Evolutionary conservation across 2,797 vertebrate genomes (phyloP).

Genomic region (Acridotheres tristis): DNA sequence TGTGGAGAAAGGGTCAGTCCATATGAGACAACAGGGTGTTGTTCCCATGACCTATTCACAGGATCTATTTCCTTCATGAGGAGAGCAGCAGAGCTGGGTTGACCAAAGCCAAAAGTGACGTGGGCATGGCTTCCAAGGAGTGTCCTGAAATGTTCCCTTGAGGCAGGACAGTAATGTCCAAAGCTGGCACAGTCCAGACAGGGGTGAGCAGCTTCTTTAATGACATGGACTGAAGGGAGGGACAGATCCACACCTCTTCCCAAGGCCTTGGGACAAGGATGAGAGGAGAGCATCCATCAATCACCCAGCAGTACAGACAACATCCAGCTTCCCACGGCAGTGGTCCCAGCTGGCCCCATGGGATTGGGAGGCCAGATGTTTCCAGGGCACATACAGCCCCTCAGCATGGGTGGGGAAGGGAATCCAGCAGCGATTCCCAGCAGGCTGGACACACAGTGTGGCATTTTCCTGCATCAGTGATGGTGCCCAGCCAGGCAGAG

Average conservation of each 20-base stretch:
- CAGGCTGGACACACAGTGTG: neutral
- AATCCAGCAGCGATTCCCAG: neutral
- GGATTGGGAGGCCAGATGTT: neutral
- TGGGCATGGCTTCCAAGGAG: neutral
- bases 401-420: neutral
- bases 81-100: neutral
- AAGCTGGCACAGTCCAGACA: fast-evolving
- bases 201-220: neutral
- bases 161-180: neutral
- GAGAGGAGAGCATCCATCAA: neutral
- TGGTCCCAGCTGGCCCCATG: fast-evolving
- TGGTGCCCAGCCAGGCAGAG: neutral
- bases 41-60: neutral
- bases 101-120: neutral
- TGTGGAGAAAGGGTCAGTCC: neutral
- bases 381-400: fast-evolving
- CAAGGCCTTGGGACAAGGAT: neutral
- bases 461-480: neutral
- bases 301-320: neutral
- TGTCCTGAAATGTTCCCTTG: neutral
- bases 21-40: neutral
- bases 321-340: fast-evolving
- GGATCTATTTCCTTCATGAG: neutral
- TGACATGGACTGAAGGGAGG: neutral
- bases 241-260: neutral